phyloP scores from a whole-genome alignment of 2,888 invertebrate species.

The Alloplasta piceator region DNA sequence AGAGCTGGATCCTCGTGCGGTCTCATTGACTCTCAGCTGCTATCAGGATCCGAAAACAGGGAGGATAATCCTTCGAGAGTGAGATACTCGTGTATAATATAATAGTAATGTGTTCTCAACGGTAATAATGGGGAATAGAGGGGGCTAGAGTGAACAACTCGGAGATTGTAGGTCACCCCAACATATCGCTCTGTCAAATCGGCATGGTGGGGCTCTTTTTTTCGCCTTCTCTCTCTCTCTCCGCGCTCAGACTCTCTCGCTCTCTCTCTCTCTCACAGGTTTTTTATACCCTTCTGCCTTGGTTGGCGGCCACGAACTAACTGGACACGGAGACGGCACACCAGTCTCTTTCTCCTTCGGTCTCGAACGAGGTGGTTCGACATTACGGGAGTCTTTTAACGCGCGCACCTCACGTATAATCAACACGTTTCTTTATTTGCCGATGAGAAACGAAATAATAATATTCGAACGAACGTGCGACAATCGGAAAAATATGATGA shows the following conservation, averaged over 20 bases:
- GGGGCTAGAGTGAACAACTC: conserved; percentile 68
- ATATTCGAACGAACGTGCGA: too few species aligned
- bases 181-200: conserved; percentile 63
- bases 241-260: too few species aligned
- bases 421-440: too few species aligned
- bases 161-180: conserved; percentile 80
- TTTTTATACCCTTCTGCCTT: conserved; percentile 75
- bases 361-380: conserved; percentile 76
- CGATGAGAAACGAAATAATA: too few species aligned
- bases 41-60: too few species aligned
- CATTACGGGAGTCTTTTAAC: conserved; percentile 48
- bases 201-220: conserved; percentile 70
- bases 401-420: not conserved
- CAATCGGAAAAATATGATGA: too few species aligned
- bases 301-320: conserved; percentile 79
- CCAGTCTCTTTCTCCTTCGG: conserved; percentile 80
- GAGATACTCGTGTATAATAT: conserved; percentile 22
- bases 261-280: too few species aligned
- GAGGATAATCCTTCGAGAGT: conserved; percentile 51
- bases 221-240: too few species aligned
- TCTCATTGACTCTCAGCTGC: too few species aligned
- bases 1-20: too few species aligned
- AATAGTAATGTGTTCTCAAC: not conserved
- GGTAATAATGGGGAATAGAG: conserved; percentile 53
- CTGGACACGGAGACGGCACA: conserved; percentile 80